Evolutionary conservation across 2,797 vertebrate genomes (phyloP).

Genomic region (Discoglossus pictus): DNA sequence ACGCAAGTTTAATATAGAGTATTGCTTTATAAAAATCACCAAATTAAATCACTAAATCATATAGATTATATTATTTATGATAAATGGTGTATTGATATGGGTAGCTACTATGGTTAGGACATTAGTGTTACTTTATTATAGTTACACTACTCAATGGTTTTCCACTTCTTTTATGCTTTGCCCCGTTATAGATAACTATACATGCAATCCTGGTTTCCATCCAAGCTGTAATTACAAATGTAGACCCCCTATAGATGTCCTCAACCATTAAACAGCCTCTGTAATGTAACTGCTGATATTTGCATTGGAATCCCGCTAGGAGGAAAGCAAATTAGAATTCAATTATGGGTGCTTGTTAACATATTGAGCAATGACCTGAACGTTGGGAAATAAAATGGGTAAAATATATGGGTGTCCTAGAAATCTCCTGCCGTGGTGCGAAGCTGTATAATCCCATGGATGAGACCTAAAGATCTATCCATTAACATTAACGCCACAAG

Average conservation of each 20-base stretch:
- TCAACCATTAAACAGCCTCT: conserved; percentile 34
- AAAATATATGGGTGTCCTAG: conserved; percentile 10
- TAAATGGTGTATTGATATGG: no score
- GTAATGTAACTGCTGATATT: background rate
- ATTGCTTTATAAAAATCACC: no score
- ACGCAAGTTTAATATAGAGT: no score
- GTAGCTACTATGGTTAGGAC: no score
- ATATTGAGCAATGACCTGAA: conserved; percentile 28
- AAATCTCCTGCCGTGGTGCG: background rate
- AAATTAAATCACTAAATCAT: no score
- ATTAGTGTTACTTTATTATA: no score
- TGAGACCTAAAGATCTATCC: background rate
- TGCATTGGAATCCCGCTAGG: conserved; percentile 27
- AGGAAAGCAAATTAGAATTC: conserved; percentile 35
- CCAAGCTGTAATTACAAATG: background rate
- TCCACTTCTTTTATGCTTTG: no score
- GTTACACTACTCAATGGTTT: no score
- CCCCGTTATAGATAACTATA: no score
- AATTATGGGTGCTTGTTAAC: conserved; percentile 31
- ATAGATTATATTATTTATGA: no score
- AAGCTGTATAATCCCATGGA: conserved; percentile 2
- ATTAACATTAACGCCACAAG: conserved; percentile 5
- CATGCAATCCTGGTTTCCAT: conserved; percentile 1
- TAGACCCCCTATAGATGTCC: conserved; percentile 1
- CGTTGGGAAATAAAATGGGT: background rate